A percentile compares a stretch with the other conserved stretches of the same genome.
These are phyloP conservation scores for Nasonia longicornis DNA, from an alignment of 1,140 invertebrate genomes.

Conservation along the genomic window DNA sequence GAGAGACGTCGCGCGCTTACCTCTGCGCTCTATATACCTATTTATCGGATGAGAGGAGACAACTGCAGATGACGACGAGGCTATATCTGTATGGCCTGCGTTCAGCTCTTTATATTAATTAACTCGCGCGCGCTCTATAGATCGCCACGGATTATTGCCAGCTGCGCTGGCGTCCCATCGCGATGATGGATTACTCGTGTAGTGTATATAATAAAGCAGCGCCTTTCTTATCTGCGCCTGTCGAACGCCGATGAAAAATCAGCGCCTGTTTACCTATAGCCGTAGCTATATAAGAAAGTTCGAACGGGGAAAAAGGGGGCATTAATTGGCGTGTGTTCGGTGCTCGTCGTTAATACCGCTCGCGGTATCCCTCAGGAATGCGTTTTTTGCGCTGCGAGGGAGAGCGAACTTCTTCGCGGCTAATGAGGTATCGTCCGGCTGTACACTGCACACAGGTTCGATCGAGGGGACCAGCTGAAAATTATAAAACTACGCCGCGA, in stretches of 20 bases:
- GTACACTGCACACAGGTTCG: constrained; percentile 1
- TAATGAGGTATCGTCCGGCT: background rate
- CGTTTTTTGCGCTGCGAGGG: background rate
- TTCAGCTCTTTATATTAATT: constrained; percentile 43
- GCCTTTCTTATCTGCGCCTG: constrained; percentile 19
- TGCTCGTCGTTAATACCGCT: background rate
- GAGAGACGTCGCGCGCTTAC: constrained; percentile 59
- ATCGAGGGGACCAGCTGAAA: background rate
- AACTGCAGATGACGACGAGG: constrained; percentile 16
- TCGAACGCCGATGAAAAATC: background rate
- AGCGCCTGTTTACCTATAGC: too few relatives aligned
- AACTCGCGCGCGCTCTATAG: constrained; percentile 16
- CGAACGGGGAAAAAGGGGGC: constrained; percentile 15
- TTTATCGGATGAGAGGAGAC: constrained; percentile 59
- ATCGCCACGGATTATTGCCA: constrained; percentile 36
- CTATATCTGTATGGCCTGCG: background rate
- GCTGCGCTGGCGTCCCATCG: constrained; percentile 29
- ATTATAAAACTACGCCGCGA: background rate
- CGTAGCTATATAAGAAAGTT: background rate
- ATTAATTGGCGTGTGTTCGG: constrained; percentile 18
- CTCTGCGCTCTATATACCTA: constrained; percentile 54
- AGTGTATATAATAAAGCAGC: background rate
- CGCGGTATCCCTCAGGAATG: background rate
- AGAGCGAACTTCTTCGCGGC: background rate
- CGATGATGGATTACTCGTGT: constrained; percentile 37